Base-by-base conservation (phyloP, 1,140 invertebrate species). In the Nomia melanderi region DNA sequence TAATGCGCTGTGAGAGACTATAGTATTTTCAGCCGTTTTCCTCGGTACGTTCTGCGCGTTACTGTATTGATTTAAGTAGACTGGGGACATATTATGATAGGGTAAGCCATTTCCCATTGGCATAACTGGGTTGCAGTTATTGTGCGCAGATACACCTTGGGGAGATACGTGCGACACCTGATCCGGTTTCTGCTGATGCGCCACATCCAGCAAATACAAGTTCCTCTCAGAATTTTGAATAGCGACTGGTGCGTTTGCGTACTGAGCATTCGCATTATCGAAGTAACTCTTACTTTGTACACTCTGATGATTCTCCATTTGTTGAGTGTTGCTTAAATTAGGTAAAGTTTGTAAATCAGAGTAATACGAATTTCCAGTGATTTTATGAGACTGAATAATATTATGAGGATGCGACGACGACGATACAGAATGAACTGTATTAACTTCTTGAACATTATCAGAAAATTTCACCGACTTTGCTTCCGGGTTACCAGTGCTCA, bases 31-130 rank as follows among this genome's bases (percentile, higher is more conserved):
- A 5, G 56, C 20, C 12, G 47, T 79, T 47, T 74, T 78, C 1
- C 59, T 66, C 20, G 71, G 29, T 14, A 50, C 9, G 17, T 63
- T 64, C 27, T 75, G 81, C 6, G 50, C 11, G 5, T 76, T 79
- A 8, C n/a, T 74, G 57, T 74, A 66, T 17, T 75, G 71, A 47
- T 75, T 78, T 50, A 75, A 20, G 29, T 78, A 74, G 5, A 78
- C 12, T 4, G 6, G 14, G 29, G 70, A 41, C 33, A 74, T 29
- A 11, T 25, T 77, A 6, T 60, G 66, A 54, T 77, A 77, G 1
- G 41, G 20, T 31, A 71, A 17, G 5, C 66, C 27, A 20, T 62
- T 77, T 20, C 39, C 39, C 36, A 76, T 59, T 25, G 33, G 6
- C 5, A 70, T 70, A 29, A 6, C 2, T 29, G 53, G 17, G 17